Percentiles rank a stretch among this genome's conserved stretches.
phyloP scores from a whole-genome alignment of 2,797 vertebrate species.

The Morus bassanus region DNA sequence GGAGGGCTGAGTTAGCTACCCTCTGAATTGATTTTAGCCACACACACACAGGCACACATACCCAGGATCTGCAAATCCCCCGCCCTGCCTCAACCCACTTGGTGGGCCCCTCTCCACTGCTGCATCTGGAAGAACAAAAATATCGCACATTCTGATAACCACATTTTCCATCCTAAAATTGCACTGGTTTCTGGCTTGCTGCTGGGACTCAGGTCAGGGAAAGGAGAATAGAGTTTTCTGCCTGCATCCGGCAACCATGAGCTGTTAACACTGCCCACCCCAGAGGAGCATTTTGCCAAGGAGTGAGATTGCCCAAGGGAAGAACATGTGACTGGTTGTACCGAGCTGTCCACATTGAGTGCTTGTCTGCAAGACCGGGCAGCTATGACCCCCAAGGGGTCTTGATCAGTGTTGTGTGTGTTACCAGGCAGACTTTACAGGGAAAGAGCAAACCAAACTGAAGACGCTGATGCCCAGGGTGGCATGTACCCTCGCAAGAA shows the following conservation, averaged over 20 bases:
- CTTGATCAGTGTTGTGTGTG: not conserved
- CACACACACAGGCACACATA: not conserved
- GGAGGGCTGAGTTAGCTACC: not conserved
- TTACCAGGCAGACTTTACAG: not conserved
- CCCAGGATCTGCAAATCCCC: not conserved
- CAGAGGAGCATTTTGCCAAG: not conserved
- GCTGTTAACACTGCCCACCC: not conserved
- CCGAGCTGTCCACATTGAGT: not conserved
- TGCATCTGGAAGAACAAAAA: not conserved
- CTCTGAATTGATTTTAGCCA: not conserved
- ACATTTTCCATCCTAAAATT: not conserved
- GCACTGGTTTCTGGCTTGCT: not conserved
- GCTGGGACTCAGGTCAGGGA: not conserved
- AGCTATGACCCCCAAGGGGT: not conserved
- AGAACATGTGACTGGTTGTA: fast-evolving
- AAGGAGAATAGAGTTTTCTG: not conserved
- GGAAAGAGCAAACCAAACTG: not conserved
- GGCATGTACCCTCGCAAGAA: not conserved
- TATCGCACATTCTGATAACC: fast-evolving
- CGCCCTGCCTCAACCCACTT: not conserved
- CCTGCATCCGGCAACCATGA: not conserved
- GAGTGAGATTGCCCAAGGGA: not conserved
- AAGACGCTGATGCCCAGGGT: not conserved
- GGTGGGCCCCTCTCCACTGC: not conserved
- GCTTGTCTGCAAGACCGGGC: not conserved